phyloP scores from a whole-genome alignment of 2,888 invertebrate genomes.

The Hirudinaria manillensis region DNA sequence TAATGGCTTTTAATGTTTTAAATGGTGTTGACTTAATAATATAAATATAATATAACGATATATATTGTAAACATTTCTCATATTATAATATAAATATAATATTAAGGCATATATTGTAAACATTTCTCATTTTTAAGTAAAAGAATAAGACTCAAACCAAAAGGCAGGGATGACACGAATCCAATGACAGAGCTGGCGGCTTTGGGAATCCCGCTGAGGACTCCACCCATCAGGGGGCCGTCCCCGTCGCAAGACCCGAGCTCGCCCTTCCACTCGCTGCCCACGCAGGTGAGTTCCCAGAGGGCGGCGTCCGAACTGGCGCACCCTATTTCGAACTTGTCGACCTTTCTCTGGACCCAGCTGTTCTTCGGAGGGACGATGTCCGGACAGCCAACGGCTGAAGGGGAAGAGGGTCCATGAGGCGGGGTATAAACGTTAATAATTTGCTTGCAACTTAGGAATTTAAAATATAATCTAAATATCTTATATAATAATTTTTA shows the following conservation, averaged over 20 bases:
- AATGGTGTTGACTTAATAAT: no score
- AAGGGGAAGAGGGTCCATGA: no score
- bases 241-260: slow-evolving; percentile 5
- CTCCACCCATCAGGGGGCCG: not conserved
- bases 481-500: no score
- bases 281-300: slow-evolving; percentile 16
- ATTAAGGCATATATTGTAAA: not conserved
- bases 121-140: not conserved
- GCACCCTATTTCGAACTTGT: slow-evolving; percentile 10
- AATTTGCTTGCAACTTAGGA: no score
- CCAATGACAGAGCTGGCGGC: slow-evolving; percentile 3
- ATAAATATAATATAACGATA: no score
- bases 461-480: no score
- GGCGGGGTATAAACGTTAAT: no score
- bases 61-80: no score
- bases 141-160: not conserved
- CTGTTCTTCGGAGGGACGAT: slow-evolving; percentile 1
- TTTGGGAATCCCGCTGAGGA: slow-evolving; percentile 4
- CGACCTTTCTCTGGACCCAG: slow-evolving; percentile 14
- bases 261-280: slow-evolving; percentile 22
- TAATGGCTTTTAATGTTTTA: no score
- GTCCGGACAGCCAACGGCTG: slow-evolving; percentile 21
- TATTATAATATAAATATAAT: no score
- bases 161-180: slow-evolving; percentile 24
- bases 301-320: not conserved